Base-by-base conservation (phyloP, 2,888 invertebrate genomes). In the Drosophila peninsularis region DNA sequence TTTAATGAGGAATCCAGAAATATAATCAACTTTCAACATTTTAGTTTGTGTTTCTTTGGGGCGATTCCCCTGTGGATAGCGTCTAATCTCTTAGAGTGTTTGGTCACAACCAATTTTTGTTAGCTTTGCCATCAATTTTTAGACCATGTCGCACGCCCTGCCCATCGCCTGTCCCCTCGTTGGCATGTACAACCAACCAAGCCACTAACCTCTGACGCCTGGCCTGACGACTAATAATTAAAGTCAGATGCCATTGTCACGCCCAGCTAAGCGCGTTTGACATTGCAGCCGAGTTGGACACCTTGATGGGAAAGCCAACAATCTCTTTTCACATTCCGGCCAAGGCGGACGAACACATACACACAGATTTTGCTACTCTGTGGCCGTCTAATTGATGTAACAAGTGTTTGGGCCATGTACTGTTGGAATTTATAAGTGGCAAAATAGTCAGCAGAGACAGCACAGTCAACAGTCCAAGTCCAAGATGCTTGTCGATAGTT, bases 381-480 rank as follows among this genome's bases (percentile, higher is more conserved):
- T 86, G 83, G 86, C 77, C 82, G 72, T 84, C 88, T 90, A 90
- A 90, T 90, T 90, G 90, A 90, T 90, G 90, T 90, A 90, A 90
- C 90, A 90, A 90, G 89, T 90, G 90, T 90, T 90, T 89, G 90
- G 82, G 80, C 88, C 86, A 90, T 90, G 90, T 89, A 76, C 90
- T 82, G 83, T 75, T 79, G 78, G 85, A 87, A 89, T 82, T 89
- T 89, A 88, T 84, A 88, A 88, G 86, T 85, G 85, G 85, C 80
- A 82, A 85, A 85, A 75, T 82, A 82, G 82, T 82, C 82, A 79
- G 66, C 74, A 82, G 82, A 68, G 80, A 73, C 69, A 77, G 66
- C 66, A 69, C 63, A 78, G 85, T 79, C 73, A 75, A 76, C 74
- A 71, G 70, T 47, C 19, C 50, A 71, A 86, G 86, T 81, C 86